Percentiles rank a stretch among this genome's conserved stretches.
Evolutionary conservation across 1,140 invertebrate species (phyloP).

Genomic region (Sinonovacula constricta): DNA sequence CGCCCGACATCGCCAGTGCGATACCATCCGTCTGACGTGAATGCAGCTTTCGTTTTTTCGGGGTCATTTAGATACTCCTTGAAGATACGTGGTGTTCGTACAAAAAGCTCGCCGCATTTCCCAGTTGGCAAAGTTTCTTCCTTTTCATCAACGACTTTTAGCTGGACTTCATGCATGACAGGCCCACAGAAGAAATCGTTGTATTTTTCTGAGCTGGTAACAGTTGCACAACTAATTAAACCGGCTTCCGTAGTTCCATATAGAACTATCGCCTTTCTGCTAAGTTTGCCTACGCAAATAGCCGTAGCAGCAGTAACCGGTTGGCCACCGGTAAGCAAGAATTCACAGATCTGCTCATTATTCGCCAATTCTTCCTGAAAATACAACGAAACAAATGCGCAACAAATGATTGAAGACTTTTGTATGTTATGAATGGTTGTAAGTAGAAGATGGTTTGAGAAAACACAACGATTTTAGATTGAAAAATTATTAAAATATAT

Average conservation of each 20-base stretch:
- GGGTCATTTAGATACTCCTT: slow-evolving; percentile 84
- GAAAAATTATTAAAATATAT: too few relatives aligned
- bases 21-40: slow-evolving; percentile 78
- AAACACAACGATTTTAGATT: too few relatives aligned
- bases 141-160: slow-evolving; percentile 45
- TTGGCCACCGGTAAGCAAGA: too few relatives aligned
- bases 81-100: slow-evolving; percentile 57
- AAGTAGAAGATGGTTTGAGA: too few relatives aligned
- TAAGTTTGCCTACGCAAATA: neutral
- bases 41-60: slow-evolving; percentile 72
- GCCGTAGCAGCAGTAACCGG: neutral
- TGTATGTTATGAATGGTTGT: too few relatives aligned
- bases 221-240: neutral
- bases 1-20: slow-evolving; percentile 77
- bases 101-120: slow-evolving; percentile 27
- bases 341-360: too few relatives aligned
- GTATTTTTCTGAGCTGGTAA: neutral
- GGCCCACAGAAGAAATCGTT: neutral
- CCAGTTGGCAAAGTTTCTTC: neutral
- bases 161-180: neutral
- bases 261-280: neutral
- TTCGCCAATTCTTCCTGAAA: too few relatives aligned
- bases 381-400: too few relatives aligned
- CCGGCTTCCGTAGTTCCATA: neutral
- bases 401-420: too few relatives aligned